Percentiles rank a stretch among this genome's conserved stretches.
phyloP scores from a whole-genome alignment of 2,113 vertebrate genomes.

The Eubucco bourcierii region DNA sequence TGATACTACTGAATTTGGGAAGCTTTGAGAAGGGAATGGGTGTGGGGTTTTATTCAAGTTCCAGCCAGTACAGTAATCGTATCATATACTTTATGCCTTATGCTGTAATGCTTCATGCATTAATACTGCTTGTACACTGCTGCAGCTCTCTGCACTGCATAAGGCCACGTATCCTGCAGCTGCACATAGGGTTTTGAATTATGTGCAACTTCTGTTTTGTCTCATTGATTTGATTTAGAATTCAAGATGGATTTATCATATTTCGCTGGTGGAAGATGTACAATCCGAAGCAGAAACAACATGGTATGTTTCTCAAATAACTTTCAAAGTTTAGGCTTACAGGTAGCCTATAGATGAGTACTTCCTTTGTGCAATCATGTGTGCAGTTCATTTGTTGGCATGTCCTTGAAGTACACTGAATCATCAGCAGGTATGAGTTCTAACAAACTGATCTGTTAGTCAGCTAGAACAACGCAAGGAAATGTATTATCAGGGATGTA shows the following conservation, averaged over 20 bases:
- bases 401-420: not conserved
- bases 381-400: not conserved
- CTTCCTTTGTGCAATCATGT: not conserved
- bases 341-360: not conserved
- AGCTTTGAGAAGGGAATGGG: not conserved
- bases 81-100: not conserved
- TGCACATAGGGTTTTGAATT: not conserved
- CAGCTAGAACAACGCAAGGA: not conserved
- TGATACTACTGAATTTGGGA: not conserved
- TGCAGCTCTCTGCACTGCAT: not conserved
- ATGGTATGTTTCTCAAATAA: conserved; percentile 81
- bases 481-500: not conserved
- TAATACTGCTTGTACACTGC: not conserved
- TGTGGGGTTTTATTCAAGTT: not conserved
- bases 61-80: not conserved
- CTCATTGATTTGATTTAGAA: conserved; percentile 75
- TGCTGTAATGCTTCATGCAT: not conserved
- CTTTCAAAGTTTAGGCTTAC: not conserved
- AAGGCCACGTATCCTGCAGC: not conserved
- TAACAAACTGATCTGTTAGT: not conserved
- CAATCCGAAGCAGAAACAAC: conserved; percentile 97
- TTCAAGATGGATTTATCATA: conserved; percentile 98
- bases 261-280: conserved; percentile 99
- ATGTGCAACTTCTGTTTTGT: not conserved
- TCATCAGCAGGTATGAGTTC: not conserved